Percentiles rank a stretch among this genome's conserved stretches.
Evolutionary conservation across 2,888 invertebrate genomes (phyloP).

Genomic region (Parnassius apollo): DNA sequence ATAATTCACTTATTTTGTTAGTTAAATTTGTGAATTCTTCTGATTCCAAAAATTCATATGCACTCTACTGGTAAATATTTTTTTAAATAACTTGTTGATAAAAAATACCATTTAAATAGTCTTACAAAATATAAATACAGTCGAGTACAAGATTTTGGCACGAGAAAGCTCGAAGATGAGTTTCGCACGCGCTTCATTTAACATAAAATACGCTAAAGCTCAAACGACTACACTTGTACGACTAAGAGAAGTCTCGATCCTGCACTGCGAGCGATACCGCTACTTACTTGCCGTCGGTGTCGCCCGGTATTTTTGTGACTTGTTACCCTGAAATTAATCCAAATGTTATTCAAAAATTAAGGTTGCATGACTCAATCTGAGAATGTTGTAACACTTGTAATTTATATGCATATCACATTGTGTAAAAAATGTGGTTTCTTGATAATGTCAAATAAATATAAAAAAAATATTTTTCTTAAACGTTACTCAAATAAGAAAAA

Average conservation of each 20-base stretch:
- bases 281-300: slow-evolving; percentile 6
- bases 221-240: slow-evolving; percentile 66
- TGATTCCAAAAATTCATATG: too few species aligned
- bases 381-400: too few species aligned
- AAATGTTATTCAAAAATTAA: too few species aligned
- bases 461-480: too few species aligned
- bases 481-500: too few species aligned
- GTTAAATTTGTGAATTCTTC: too few species aligned
- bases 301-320: slow-evolving; percentile 6
- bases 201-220: slow-evolving; percentile 58
- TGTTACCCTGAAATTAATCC: slow-evolving; percentile 45
- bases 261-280: slow-evolving; percentile 2
- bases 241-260: slow-evolving; percentile 31
- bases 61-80: too few species aligned
- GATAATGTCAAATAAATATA: too few species aligned
- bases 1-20: too few species aligned
- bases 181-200: slow-evolving; percentile 38
- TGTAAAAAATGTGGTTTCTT: too few species aligned
- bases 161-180: slow-evolving; percentile 48
- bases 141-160: slow-evolving; percentile 48
- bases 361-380: too few species aligned
- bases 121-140: slow-evolving; percentile 27
- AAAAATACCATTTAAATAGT: slow-evolving; percentile 29
- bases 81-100: slow-evolving; percentile 11
- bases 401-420: too few species aligned